Evolutionary conservation across 2,888 invertebrate species (phyloP), one percentile per base, ranked within the genome.

Genomic region (Latrodectus hesperus): DNA sequence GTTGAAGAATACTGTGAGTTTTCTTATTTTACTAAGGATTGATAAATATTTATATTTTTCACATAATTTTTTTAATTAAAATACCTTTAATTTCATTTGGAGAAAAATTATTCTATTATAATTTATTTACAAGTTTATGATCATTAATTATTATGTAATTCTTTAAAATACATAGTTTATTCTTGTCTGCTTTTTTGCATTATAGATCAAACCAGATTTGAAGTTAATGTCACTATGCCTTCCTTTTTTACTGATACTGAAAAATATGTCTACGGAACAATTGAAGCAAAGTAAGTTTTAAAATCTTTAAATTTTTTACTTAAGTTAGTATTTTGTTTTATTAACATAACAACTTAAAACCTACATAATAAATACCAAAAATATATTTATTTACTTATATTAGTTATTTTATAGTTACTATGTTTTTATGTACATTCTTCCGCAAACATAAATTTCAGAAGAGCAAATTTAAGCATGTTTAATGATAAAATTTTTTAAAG

Each of bases 221-320:
- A 98, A 94, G 96, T 98, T 0, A 98, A 98, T 92, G 97, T 99
- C 0, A 98, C 97, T 0, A 97, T 98, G 96, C 97, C 98, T 0
- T 96, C 98, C 0, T 98, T 97, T 92, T 96, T 98, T 93, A 96
- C 98, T 92, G 96, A 96, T 91, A 96, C 96, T 38, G 97, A 97
- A 91, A 94, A 94, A 12, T 97, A 93, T 91, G 95, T 99, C 91
- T 94, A 95, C 91, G 99, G 98, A 0, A 94, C 95, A 0, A 94
- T 99, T 3, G 96, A 96, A 95, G 98, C 98, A 0, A 99, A 99
- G 94, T 93, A 91, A 90, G 90, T 89, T 12, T 65, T 55, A 55
- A 10, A 4, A 38, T 38, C 38, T 38, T 38, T 38, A 38, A 6
- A 38, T 60, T 60, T 71, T 68, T 22, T 70, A 38, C 0, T 51